Evolutionary conservation across 2,113 vertebrate genomes (phyloP).

Genomic region (Heterochromis multidens): DNA sequence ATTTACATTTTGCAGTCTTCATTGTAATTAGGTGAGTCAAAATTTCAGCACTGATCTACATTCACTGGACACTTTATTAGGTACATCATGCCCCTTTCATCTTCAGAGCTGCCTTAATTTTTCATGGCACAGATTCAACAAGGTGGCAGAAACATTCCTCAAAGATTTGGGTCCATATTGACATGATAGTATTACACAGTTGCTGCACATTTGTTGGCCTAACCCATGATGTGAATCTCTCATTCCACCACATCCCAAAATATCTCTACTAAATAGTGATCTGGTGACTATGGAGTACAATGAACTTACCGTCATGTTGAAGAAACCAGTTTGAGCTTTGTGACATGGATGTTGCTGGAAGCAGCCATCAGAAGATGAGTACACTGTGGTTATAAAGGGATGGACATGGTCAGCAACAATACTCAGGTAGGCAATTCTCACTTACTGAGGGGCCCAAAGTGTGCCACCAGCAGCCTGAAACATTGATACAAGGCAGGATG

Average conservation of each 20-base stretch:
- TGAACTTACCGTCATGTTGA: neutral
- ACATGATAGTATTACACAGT: neutral
- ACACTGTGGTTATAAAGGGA: accelerated
- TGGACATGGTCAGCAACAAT: neutral
- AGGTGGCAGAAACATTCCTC: too few relatives aligned
- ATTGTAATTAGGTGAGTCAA: too few relatives aligned
- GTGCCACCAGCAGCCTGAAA: too few relatives aligned
- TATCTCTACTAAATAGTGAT: neutral
- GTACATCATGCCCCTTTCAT: too few relatives aligned
- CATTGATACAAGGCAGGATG: too few relatives aligned
- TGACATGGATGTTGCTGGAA: neutral
- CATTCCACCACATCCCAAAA: neutral
- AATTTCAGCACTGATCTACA: too few relatives aligned
- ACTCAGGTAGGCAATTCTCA: neutral
- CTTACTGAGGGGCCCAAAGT: too few relatives aligned
- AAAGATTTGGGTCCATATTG: neutral
- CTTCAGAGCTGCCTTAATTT: too few relatives aligned
- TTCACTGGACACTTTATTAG: too few relatives aligned
- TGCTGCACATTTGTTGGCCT: neutral
- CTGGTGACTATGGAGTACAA: neutral
- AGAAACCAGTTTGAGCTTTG: neutral
- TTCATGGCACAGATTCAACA: too few relatives aligned
- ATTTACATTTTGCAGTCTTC: too few relatives aligned
- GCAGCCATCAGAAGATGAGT: neutral
- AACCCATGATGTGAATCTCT: neutral